Base-by-base conservation (phyloP, 2,888 invertebrate genomes). In the Leptinotarsa tumamoca region DNA sequence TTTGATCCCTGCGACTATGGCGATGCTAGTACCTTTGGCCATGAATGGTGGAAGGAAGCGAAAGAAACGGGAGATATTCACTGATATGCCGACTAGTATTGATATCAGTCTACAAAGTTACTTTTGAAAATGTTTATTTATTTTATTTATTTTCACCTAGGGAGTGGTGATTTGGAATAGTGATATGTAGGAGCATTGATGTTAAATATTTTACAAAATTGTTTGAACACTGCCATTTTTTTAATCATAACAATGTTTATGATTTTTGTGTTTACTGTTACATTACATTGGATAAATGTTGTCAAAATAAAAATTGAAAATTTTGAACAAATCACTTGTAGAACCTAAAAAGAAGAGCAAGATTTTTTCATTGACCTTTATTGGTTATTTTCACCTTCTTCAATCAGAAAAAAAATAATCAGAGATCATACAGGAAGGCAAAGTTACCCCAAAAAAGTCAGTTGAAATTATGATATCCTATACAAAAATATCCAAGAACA, bases 1-100 rank as follows among this genome's bases (percentile, higher is more conserved):
- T 0, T 93, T 95, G 92, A 90, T 95, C 23, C 95, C 95, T 7
- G 95, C 94, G 0, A 94, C 95, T 0, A 93, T 95, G 92, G 95
- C 94, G 0, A 93, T 95, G 93, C 90, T 95, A 80, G 92, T 95
- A 54, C 95, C 95, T 0, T 92, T 95, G 91, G 93, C 94, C 86
- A 89, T 95, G 76, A 93, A 93, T n/a, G 88, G 90, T 66, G 88
- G 90, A 67, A 89, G 88, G 81, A 88, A 87, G 71, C 81, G 83
- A 72, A 82, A 83, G 70, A 83, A 82, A 21, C 68, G 78, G 52
- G 71, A 58, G 70, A 61, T 66, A 52, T 61, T n/a, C 5, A 63
- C 63, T 43, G n/a, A 18, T 15, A 33, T 63, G 7, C 43, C 63
- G 13, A 49, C 68, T 50, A 68, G 68, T 51, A 56, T 77, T 1